These are phyloP conservation scores for Pseudoips prasinana DNA, from an alignment of 2,888 invertebrate species.

Conservation along the genomic window DNA sequence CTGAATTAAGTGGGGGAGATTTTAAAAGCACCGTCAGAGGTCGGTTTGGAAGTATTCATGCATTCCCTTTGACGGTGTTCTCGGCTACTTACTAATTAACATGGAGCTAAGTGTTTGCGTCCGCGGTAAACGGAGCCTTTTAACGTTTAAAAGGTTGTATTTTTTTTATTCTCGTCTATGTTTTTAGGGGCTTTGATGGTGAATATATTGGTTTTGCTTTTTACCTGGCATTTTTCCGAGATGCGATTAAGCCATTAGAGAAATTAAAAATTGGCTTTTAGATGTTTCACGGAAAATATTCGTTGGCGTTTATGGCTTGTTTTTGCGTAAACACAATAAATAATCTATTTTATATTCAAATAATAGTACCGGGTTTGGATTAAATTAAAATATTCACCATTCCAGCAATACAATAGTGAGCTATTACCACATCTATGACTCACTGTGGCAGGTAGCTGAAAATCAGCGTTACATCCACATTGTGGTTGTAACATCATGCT, in stretches of 20 bases:
- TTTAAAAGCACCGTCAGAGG: slow-evolving; percentile 76
- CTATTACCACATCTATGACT: too few relatives aligned
- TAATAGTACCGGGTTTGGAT: too few relatives aligned
- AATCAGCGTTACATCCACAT: too few relatives aligned
- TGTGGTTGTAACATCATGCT: too few relatives aligned
- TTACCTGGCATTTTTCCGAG: slow-evolving; percentile 62
- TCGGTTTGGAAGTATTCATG: slow-evolving; percentile 77
- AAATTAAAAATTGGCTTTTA: slow-evolving; percentile 38
- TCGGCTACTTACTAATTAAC: slow-evolving; percentile 80
- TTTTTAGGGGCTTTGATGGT: slow-evolving; percentile 73
- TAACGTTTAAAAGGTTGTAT: slow-evolving; percentile 75
- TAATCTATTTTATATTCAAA: too few relatives aligned
- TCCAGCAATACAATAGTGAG: too few relatives aligned
- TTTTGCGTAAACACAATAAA: too few relatives aligned
- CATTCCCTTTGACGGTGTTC: slow-evolving; percentile 80
- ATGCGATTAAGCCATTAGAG: slow-evolving; percentile 59
- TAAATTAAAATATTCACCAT: too few relatives aligned
- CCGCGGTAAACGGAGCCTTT: slow-evolving; percentile 80
- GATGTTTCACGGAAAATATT: slow-evolving; percentile 14
- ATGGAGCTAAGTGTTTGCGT: slow-evolving; percentile 80
- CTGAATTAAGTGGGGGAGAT: slow-evolving; percentile 70
- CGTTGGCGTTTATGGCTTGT: slow-evolving; percentile 12
- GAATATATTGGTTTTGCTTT: slow-evolving; percentile 69
- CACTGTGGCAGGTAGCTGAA: too few relatives aligned
- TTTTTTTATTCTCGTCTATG: slow-evolving; percentile 62